A percentile compares a stretch with the other conserved stretches of the same genome.
Conservation (phyloP, 2,888 invertebrate species). For the Leptopilina myrica region DNA sequence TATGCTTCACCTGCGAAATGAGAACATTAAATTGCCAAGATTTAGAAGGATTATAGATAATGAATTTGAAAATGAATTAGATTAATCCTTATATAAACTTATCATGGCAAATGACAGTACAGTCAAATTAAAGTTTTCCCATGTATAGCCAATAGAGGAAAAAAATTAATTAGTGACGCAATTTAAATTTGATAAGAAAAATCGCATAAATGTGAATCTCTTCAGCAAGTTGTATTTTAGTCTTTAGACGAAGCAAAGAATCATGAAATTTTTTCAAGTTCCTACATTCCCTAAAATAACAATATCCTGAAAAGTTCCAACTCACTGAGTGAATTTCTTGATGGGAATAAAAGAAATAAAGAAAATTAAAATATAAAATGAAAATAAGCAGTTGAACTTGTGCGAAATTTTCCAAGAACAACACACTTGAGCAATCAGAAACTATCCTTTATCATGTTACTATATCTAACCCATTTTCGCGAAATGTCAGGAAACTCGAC, state of each 20-base stretch:
- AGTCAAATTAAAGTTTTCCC: neutral
- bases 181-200: too few species aligned
- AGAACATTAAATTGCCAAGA: neutral
- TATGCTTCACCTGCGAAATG: neutral
- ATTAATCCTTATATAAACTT: neutral
- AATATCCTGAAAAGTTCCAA: too few species aligned
- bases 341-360: neutral
- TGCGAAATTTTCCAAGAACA: neutral
- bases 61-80: neutral
- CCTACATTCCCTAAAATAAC: too few species aligned
- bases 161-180: too few species aligned
- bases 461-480: slow-evolving; percentile 2
- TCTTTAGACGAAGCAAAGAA: too few species aligned
- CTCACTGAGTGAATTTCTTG: too few species aligned
- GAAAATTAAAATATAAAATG: neutral
- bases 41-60: neutral
- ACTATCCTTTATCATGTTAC: neutral
- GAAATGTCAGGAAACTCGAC: slow-evolving; percentile 9
- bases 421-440: neutral
- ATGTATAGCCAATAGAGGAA: neutral
- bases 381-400: neutral
- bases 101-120: neutral
- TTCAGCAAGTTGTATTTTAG: too few species aligned
- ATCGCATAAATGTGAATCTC: too few species aligned
- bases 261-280: too few species aligned